phyloP scores from a whole-genome alignment of 2,113 vertebrate species.

The Verasper variegatus region DNA sequence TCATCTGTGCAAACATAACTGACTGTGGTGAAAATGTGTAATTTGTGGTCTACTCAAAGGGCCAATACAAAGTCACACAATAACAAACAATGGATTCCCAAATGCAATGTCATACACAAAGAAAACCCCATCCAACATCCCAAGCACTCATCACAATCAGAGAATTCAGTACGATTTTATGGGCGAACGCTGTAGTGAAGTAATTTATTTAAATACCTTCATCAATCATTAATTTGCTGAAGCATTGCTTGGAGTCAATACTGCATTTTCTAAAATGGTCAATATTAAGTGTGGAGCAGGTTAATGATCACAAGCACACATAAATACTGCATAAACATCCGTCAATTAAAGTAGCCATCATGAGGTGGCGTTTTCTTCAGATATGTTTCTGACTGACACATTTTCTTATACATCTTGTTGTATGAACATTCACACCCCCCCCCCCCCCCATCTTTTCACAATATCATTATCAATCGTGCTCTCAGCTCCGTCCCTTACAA shows the following conservation, averaged over 20 bases:
- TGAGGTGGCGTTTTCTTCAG: neutral
- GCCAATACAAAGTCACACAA: too few relatives aligned
- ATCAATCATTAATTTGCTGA: neutral
- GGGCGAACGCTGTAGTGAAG: neutral
- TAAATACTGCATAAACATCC: neutral
- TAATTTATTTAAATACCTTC: neutral
- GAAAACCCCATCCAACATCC: too few relatives aligned
- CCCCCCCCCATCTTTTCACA: neutral
- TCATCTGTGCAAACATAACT: too few relatives aligned
- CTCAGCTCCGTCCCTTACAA: neutral
- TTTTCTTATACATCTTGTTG: neutral
- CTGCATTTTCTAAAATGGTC: neutral
- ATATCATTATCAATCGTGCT: constrained; percentile 13
- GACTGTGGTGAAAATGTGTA: too few relatives aligned
- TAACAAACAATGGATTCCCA: too few relatives aligned
- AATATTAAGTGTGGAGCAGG: neutral
- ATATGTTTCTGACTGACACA: neutral
- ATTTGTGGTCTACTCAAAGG: too few relatives aligned
- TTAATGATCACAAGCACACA: neutral
- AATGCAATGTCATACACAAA: too few relatives aligned
- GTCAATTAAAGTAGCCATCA: neutral
- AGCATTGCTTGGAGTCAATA: neutral
- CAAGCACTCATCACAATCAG: neutral
- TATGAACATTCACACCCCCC: neutral
- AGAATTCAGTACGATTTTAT: neutral